Evolutionary conservation across 1,140 invertebrate genomes (phyloP), one percentile per base, ranked within the genome.

Genomic region (Streblospio benedicti): DNA sequence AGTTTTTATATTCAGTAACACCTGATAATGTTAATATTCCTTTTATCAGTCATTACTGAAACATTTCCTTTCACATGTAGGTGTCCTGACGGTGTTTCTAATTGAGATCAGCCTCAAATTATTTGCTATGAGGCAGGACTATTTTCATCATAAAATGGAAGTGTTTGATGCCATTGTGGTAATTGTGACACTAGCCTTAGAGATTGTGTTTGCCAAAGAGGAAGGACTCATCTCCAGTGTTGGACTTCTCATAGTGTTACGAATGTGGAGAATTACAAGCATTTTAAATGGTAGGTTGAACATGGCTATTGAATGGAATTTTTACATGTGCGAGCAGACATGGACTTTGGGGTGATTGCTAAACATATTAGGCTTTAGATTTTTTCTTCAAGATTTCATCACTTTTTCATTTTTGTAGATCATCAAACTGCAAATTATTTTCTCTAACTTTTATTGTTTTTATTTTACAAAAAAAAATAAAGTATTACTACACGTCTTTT

Each of bases 101-200:
- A 52, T 78, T 32, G 77, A 79, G 59, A 71, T 77, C 49, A n/a
- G 58, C 14, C 33, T 72, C 5, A 71, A 76, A 38, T 50, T 78
- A 0, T 78, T 71, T 66, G 74, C 71, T 2, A 67, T 76, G 61
- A 55, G 75, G n/a, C 33, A 72, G 28, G 66, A 66, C 12, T 78
- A 76, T 59, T 76, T 79, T 58, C 65, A 66, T 31, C 70, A 75
- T 60, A 78, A 77, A 57, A 44, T 76, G 57, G 77, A 79, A 57
- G 33, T 79, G 55, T 77, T 78, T 70, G 77, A 79, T 69, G 73
- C 72, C 14, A 30, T 76, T 52, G 64, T 79, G 28, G 73, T 79
- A 4, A 65, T 77, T 35, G 63, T 76, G 1, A 77, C 77, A 6
- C 76, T 78, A 65, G 65, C 71, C n/a, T 68, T 79, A 45, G 76